Evolutionary conservation across 2,888 invertebrate species (phyloP).

Genomic region (Eupithecia subfuscata): DNA sequence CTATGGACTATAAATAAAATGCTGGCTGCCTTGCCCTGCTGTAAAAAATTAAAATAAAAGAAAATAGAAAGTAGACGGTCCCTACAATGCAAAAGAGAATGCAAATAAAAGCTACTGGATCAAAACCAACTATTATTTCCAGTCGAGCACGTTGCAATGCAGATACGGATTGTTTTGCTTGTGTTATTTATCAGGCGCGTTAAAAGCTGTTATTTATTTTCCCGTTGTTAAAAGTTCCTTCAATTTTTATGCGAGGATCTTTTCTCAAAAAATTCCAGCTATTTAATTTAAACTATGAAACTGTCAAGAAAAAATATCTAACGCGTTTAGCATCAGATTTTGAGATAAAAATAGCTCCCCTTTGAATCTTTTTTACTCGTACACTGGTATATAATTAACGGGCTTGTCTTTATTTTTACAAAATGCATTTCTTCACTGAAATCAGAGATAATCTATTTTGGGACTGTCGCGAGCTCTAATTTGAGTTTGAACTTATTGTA

Average conservation of each 20-base stretch:
- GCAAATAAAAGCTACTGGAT: not conserved
- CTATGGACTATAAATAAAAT: too few species aligned
- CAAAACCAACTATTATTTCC: not conserved
- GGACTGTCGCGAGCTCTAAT: slow-evolving; percentile 37
- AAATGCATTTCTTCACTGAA: slow-evolving; percentile 53
- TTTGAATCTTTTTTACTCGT: slow-evolving; percentile 57
- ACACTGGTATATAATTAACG: slow-evolving; percentile 66
- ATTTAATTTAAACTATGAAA: not conserved
- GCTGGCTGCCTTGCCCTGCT: not conserved
- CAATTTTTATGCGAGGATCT: not conserved
- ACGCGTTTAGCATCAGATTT: slow-evolving; percentile 75
- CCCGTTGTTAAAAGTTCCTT: not conserved
- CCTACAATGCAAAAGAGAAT: not conserved
- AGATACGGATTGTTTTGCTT: not conserved
- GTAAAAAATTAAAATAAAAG: not conserved
- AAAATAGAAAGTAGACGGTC: not conserved
- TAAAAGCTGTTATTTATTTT: not conserved
- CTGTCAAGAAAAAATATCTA: slow-evolving; percentile 57
- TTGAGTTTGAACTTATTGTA: slow-evolving; percentile 28
- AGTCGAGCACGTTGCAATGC: slow-evolving; percentile 7
- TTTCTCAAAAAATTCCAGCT: not conserved
- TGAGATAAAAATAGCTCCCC: slow-evolving; percentile 77
- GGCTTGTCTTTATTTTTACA: slow-evolving; percentile 57
- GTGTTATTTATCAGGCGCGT: slow-evolving; percentile 1
- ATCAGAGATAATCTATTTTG: slow-evolving; percentile 41